A percentile compares a stretch with the other conserved stretches of the same genome.
Evolutionary conservation across 2,888 invertebrate species (phyloP).

Genomic region (Trachelus stipa): DNA sequence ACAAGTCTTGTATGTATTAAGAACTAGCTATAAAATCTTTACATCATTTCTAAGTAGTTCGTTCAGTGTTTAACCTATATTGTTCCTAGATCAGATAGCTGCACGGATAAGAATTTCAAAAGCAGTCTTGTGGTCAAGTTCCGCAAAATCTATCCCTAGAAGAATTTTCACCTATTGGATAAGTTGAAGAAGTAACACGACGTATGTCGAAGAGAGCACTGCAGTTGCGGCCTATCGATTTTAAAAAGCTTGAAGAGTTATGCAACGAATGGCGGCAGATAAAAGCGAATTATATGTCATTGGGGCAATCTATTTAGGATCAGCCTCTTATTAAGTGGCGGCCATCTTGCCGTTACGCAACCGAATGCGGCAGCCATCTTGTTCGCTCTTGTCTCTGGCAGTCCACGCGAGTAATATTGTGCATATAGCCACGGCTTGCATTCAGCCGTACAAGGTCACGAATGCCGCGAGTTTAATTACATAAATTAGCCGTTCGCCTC

Average conservation of each 20-base stretch:
- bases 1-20: not conserved
- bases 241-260: constrained; percentile 10
- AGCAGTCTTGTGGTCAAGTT: not conserved
- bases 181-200: not conserved
- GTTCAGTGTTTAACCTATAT: not conserved
- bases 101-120: too few species aligned
- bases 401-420: constrained; percentile 35
- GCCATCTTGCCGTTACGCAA: constrained; percentile 40
- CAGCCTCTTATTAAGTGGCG: constrained; percentile 49
- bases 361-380: constrained; percentile 43
- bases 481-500: constrained; percentile 52
- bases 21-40: not conserved
- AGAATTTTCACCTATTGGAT: not conserved
- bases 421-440: constrained; percentile 37
- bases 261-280: constrained; percentile 34
- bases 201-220: not conserved
- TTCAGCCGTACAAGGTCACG: constrained; percentile 57
- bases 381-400: constrained; percentile 21
- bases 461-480: constrained; percentile 60
- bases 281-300: constrained; percentile 55
- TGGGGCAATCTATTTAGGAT: constrained; percentile 60
- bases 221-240: constrained; percentile 10
- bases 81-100: not conserved
- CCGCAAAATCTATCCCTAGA: not conserved
- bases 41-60: not conserved